Evolutionary conservation across 2,113 vertebrate genomes (phyloP).

Genomic region (Amphiprion percula): DNA sequence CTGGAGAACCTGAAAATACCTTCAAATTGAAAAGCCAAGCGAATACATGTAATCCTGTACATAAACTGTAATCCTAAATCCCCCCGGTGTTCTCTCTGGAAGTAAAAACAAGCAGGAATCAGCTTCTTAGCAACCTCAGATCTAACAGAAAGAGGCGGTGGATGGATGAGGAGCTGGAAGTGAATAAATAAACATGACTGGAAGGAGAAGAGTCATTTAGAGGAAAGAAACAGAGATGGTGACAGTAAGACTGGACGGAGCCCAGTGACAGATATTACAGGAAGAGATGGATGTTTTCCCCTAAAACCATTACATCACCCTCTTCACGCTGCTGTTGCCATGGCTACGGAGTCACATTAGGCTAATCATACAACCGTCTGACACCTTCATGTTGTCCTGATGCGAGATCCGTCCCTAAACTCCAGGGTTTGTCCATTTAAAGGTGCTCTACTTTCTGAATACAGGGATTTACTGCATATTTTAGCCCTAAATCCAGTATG

Average conservation of each 20-base stretch:
- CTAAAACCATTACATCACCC: constrained; percentile 71
- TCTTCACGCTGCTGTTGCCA: constrained; percentile 68
- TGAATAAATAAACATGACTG: neutral
- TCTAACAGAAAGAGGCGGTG: no score
- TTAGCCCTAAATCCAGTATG: neutral
- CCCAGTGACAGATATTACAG: constrained; percentile 18
- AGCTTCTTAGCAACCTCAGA: no score
- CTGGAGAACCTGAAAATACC: no score
- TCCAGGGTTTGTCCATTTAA: constrained; percentile 3
- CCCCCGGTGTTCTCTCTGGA: no score
- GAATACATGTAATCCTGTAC: no score
- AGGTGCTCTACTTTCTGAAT: neutral
- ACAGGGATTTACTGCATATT: neutral
- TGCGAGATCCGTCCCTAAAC: constrained; percentile 23
- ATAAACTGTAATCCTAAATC: no score
- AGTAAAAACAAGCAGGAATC: no score
- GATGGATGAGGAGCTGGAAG: neutral
- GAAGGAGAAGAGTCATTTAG: neutral
- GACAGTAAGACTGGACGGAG: constrained; percentile 1
- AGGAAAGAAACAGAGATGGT: neutral
- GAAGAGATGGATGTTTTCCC: constrained; percentile 46
- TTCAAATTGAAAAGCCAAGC: no score
- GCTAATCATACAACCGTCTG: constrained; percentile 51
- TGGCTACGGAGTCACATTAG: constrained; percentile 69
- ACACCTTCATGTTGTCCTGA: constrained; percentile 46